phyloP scores from a whole-genome alignment of 2,113 vertebrate genomes.

The Ptychochromis oligacanthus region DNA sequence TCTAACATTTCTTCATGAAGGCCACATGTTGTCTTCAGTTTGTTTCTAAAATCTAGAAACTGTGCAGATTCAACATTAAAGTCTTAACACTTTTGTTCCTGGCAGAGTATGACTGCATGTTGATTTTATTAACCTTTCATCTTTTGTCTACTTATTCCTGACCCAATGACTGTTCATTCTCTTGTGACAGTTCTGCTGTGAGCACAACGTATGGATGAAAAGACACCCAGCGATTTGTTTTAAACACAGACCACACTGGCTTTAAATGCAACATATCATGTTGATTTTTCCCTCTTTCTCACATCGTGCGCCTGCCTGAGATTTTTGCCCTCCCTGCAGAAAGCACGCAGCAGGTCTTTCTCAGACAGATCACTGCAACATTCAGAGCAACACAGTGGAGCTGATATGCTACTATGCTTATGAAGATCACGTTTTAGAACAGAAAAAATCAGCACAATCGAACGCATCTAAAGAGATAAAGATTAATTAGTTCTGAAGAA shows the following conservation, averaged over 20 bases:
- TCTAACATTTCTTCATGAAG: background rate
- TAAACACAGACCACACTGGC: background rate
- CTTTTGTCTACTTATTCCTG: background rate
- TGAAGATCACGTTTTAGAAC: accelerated
- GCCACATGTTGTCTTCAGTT: background rate
- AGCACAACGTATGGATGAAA: background rate
- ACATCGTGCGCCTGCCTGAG: background rate
- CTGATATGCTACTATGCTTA: background rate
- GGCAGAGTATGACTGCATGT: background rate
- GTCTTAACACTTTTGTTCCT: background rate
- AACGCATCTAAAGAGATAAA: background rate
- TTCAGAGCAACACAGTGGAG: background rate
- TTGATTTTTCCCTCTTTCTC: background rate
- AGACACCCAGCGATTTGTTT: conserved; percentile 5
- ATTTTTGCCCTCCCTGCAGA: background rate
- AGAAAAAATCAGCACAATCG: background rate
- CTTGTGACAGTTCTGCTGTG: background rate
- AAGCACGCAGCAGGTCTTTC: background rate
- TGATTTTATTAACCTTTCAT: conserved; percentile 9
- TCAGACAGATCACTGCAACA: background rate
- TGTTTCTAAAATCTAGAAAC: background rate
- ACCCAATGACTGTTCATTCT: background rate
- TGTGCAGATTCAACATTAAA: background rate
- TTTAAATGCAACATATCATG: background rate
- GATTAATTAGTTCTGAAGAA: background rate